Conservation (phyloP, 35 echinoderm and acorn worm genomes). For the Patiria miniata region DNA sequence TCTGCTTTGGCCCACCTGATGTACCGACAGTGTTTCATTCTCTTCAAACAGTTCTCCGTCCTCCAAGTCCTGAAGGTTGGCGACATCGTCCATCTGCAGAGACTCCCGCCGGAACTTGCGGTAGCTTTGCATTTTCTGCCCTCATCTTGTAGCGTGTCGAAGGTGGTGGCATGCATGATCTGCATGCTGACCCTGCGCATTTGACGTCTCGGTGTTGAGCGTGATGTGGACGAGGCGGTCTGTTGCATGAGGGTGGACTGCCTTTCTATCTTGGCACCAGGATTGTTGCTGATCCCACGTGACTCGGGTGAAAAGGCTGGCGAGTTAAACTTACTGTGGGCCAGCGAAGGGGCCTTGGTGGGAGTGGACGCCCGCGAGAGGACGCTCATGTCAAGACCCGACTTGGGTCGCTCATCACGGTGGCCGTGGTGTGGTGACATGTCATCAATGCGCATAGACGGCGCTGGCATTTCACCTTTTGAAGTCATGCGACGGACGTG, state of each 20-base stretch:
- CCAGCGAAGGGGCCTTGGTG: background rate
- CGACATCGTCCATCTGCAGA: conserved; percentile 13
- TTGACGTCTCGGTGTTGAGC: background rate
- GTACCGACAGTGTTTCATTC: conserved; percentile 78
- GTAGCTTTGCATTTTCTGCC: conserved; percentile 37
- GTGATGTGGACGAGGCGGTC: conserved; percentile 4
- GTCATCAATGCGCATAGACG: background rate
- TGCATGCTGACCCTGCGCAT: conserved; percentile 35
- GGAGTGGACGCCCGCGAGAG: background rate
- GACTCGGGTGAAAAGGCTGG: background rate
- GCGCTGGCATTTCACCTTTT: conserved; percentile 7
- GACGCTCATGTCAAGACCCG: background rate
- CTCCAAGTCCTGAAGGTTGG: conserved; percentile 55
- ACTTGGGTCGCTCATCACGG: background rate
- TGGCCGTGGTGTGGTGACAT: no score
- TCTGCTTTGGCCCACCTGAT: conserved; percentile 67
- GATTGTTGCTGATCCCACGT: conserved; percentile 1
- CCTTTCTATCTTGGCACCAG: background rate
- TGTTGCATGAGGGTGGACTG: conserved; percentile 34
- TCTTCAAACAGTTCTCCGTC: conserved; percentile 72
- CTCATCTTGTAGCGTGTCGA: conserved; percentile 56
- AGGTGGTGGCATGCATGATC: background rate
- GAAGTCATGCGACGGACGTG: conserved; percentile 63
- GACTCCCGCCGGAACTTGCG: conserved; percentile 36
- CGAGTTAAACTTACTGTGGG: background rate